These are phyloP conservation scores for Microplitis demolitor DNA, from an alignment of 1,140 invertebrate genomes.

Conservation along the genomic window DNA sequence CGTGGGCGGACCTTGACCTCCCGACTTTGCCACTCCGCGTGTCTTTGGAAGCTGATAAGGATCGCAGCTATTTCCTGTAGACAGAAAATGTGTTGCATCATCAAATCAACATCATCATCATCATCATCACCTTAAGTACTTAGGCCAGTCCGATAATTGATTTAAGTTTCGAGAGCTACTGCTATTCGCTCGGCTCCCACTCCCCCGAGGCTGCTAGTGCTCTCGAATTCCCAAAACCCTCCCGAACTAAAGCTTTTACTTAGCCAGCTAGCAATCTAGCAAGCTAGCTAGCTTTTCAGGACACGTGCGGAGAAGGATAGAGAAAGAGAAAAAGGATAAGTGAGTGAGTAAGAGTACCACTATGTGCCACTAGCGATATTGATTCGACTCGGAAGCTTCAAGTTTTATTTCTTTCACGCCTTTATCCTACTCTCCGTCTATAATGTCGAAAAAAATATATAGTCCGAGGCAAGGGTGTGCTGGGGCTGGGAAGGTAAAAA, in stretches of 20 bases:
- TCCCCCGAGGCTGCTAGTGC: no score
- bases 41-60: slow-evolving; percentile 94
- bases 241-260: neutral
- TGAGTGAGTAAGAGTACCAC: neutral
- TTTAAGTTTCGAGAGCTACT: neutral
- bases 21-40: slow-evolving; percentile 95
- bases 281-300: neutral
- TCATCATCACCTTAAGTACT: neutral
- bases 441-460: neutral
- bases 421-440: slow-evolving; percentile 3
- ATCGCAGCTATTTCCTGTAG: slow-evolving; percentile 97
- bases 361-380: slow-evolving; percentile 26
- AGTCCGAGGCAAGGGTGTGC: slow-evolving; percentile 5
- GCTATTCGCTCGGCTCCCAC: no score
- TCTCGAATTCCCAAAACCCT: no score
- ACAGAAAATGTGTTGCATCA: slow-evolving; percentile 47
- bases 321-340: neutral
- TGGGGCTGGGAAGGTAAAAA: slow-evolving; percentile 8
- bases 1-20: slow-evolving; percentile 97
- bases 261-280: no score
- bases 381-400: slow-evolving; percentile 27
- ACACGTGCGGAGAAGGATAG: neutral
- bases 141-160: neutral
- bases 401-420: slow-evolving; percentile 30
- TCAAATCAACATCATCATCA: neutral